Base-by-base conservation (phyloP, 2,797 vertebrate genomes). In the Chelmon rostratus region DNA sequence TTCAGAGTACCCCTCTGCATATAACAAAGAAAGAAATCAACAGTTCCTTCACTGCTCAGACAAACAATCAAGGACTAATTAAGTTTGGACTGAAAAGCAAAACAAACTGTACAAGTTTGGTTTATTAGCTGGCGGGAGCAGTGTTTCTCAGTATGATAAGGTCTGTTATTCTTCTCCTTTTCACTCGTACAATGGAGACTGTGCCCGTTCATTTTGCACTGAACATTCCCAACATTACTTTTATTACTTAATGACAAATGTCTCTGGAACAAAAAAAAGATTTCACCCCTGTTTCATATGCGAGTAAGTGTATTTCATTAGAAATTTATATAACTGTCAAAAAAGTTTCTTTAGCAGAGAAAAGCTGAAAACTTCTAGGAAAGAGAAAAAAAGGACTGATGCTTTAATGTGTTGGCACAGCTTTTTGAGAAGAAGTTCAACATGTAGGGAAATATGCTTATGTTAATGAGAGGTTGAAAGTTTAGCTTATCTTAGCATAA, bases 21-120 rank as follows among this genome's bases (percentile, higher is more conserved):
- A 2, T 56, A 23, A 50, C 62, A 79, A 58, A 68, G 23, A 66
- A 70, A 61, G 6, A 52, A 54, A 42, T 35, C 15, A 67, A 13
- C 42, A 19, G 18, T 49, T 72, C 1, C 12, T 35, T 18, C 66
- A 63, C 47, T 52, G 40, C 33, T 50, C 46, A 44, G 23, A 42
- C n/a, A 25, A 15, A 67, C 56, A 66, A 21, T 50, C 28, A 56
- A 13, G 1, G 42, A 23, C 0, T 15, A 1, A 61, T 62, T 71
- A 57, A 70, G 16, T 5, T 5, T 38, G 19, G 21, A 62, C 37
- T 42, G 52, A 57, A 67, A 59, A 44, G 16, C 31, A 63, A 23
- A n/a, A 28, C n/a, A 18, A 0, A 59, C 2, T 6, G n/a, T 25
- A 10, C 2, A n/a, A 15, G n/a, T 28, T 2, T 31, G 35, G 6